Percentiles rank a stretch among this genome's conserved stretches.
These are phyloP conservation scores for Microtus obscurus DNA, from an alignment of 2,797 vertebrate species.

Conservation along the genomic window DNA sequence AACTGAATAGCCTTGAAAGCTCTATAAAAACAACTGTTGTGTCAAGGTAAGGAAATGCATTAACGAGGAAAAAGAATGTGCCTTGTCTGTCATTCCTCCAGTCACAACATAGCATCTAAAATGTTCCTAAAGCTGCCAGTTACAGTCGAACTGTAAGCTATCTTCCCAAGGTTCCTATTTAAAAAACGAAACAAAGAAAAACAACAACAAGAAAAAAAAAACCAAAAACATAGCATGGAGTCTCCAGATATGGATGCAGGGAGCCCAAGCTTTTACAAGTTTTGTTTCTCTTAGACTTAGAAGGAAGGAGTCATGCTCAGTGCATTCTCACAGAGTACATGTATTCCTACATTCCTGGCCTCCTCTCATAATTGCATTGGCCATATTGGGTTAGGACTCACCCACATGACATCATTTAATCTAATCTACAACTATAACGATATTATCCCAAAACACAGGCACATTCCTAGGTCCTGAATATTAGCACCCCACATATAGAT, in stretches of 20 bases:
- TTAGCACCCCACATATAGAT: not conserved
- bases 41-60: not conserved
- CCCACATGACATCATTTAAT: not conserved
- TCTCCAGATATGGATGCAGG: not conserved
- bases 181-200: not conserved
- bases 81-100: not conserved
- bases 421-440: not conserved
- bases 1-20: not conserved
- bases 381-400: not conserved
- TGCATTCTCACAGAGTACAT: not conserved
- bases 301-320: not conserved
- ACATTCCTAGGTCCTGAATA: not conserved
- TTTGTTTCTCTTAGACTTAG: not conserved
- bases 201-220: not conserved
- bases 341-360: not conserved
- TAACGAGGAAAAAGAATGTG: not conserved
- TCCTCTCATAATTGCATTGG: not conserved
- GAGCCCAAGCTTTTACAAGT: not conserved
- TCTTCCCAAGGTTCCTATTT: not conserved
- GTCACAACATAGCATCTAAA: not conserved
- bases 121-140: not conserved
- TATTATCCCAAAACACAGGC: not conserved
- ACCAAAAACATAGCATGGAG: not conserved
- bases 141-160: not conserved
- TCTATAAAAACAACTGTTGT: not conserved